Conservation (phyloP, 2,113 vertebrate species). For the Herpailurus yagouaroundi region DNA sequence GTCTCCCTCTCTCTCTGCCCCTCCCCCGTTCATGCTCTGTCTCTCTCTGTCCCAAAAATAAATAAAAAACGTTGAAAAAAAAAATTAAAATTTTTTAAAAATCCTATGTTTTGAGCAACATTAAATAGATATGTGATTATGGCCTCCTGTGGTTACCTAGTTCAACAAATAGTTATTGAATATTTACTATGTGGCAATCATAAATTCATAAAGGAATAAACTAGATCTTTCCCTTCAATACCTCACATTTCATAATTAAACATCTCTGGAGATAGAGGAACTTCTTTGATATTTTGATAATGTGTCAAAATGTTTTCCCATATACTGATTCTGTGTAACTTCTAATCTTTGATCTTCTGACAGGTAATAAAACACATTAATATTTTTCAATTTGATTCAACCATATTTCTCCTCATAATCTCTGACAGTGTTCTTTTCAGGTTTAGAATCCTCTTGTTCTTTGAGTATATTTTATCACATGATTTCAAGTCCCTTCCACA, state of each 20-base stretch:
- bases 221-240: background rate
- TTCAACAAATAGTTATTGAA: background rate
- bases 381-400: background rate
- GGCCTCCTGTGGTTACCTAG: background rate
- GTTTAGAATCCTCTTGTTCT: background rate
- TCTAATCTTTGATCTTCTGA: background rate
- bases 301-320: background rate
- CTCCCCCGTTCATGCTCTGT: too few relatives aligned
- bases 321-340: background rate
- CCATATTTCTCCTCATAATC: background rate
- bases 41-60: too few relatives aligned
- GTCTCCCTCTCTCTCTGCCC: too few relatives aligned
- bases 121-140: background rate
- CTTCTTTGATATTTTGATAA: background rate
- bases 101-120: background rate
- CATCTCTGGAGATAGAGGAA: background rate
- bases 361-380: background rate
- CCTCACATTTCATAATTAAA: background rate
- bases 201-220: background rate
- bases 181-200: background rate
- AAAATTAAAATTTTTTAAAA: too few relatives aligned
- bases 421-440: background rate
- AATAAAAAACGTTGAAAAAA: too few relatives aligned
- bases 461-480: background rate
- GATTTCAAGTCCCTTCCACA: background rate